Percentiles rank a stretch among this genome's conserved stretches.
phyloP scores from a whole-genome alignment of 1,140 invertebrate genomes.

The Antheraea mylitta region DNA sequence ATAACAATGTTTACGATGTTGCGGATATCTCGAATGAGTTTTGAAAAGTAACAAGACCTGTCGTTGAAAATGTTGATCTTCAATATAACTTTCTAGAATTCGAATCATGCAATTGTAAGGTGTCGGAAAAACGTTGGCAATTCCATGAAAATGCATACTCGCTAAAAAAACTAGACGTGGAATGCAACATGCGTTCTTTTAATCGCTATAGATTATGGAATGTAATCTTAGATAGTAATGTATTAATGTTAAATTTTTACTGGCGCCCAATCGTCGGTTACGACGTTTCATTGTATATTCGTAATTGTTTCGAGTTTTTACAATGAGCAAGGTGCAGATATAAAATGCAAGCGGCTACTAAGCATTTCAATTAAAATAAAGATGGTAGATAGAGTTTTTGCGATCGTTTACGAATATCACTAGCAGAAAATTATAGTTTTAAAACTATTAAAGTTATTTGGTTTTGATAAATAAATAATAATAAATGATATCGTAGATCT shows the following conservation, averaged over 20 bases:
- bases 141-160: slow-evolving; percentile 73
- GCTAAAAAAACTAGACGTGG: slow-evolving; percentile 65
- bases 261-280: slow-evolving; percentile 50
- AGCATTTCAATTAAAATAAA: slow-evolving; percentile 60
- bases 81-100: slow-evolving; percentile 74
- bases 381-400: slow-evolving; percentile 34
- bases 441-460: not conserved
- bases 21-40: not conserved
- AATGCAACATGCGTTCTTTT: slow-evolving; percentile 64
- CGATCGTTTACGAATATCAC: not conserved
- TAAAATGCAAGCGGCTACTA: slow-evolving; percentile 54
- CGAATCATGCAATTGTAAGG: slow-evolving; percentile 73
- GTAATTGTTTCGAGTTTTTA: slow-evolving; percentile 77
- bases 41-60: slow-evolving; percentile 23
- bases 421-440: not conserved
- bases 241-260: slow-evolving; percentile 63
- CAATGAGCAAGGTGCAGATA: slow-evolving; percentile 70
- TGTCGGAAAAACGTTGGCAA: slow-evolving; percentile 73
- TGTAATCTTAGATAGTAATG: slow-evolving; percentile 57
- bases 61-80: slow-evolving; percentile 48
- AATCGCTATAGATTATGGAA: slow-evolving; percentile 54
- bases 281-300: slow-evolving; percentile 50
- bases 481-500: not conserved
- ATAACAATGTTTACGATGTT: not conserved
- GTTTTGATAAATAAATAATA: not conserved